Base-by-base conservation (phyloP, 1,140 invertebrate genomes). In the Idris sp. region DNA sequence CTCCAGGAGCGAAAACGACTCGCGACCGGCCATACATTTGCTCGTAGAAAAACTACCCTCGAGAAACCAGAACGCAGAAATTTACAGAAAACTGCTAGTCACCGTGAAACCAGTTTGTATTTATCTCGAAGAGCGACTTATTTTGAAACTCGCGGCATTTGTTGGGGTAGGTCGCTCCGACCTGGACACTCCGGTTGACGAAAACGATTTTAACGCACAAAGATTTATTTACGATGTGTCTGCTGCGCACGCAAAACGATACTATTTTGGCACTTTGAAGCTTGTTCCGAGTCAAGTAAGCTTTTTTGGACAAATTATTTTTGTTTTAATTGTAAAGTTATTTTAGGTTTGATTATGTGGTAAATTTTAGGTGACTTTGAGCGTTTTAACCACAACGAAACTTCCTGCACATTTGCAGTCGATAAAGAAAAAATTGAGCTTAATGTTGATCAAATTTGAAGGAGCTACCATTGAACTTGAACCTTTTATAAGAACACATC, bases 371-470 rank as follows among this genome's bases (percentile, higher is more conserved):
- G 91, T 98, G 14, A 92, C 92, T 22, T 86, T 99, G 22, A 97
- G 95, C 78, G 94, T 98, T 68, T 89, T 93, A 13, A 98, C 96
- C 6, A 91, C 94, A 0, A 93, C 91, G 56, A 95, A 95, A 82
- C 81, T 99, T 41, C 90, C 93, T 1, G 81, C 89, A 0, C 91
- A 94, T 77, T 88, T 99, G 38, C 90, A 91, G 61, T 87, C 88
- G 44, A 92, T 99, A 4, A 99, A 99, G 87, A 91, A 93, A 61
- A 92, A 94, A 68, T 88, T 98, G 25, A 95, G 95, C 1, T 89
- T 98, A 2, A 96, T 94, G 15, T 86, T 99, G 4, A 95, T 99
- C 25, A 94, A 94, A 76, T 99, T 99, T 87, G 98, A 99, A 89
- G 97, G 99, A 87, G 98, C 97, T 1, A 90, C 92, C 8, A 96